Percentiles rank a stretch among this genome's conserved stretches.
Conservation (phyloP, 2,113 vertebrate genomes). For the Rhodinocichla rosea region DNA sequence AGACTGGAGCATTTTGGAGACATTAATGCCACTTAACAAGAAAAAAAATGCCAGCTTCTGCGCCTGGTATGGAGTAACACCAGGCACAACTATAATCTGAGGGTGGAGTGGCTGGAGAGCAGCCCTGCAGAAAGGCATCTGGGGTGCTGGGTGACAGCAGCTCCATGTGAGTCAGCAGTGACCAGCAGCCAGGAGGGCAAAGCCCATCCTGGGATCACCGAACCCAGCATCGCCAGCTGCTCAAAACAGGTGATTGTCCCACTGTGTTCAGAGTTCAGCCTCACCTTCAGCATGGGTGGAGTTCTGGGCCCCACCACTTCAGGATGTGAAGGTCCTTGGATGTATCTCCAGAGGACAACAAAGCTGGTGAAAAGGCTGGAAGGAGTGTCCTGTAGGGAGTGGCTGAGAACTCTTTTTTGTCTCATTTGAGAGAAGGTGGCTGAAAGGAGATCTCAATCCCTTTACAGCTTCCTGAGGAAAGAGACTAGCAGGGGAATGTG, state of each 20-base stretch:
- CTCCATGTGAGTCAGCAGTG: not conserved
- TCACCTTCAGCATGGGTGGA: too few relatives aligned
- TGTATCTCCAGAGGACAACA: not conserved
- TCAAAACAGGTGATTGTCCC: rapidly evolving
- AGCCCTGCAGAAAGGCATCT: not conserved
- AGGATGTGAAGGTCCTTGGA: not conserved
- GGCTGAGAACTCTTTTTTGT: not conserved
- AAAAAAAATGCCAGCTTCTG: not conserved
- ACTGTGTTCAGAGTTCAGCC: rapidly evolving
- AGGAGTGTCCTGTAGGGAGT: not conserved
- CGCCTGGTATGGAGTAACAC: rapidly evolving
- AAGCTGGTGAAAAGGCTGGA: not conserved
- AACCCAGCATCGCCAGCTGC: rapidly evolving
- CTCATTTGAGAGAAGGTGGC: not conserved
- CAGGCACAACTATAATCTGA: not conserved
- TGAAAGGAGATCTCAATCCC: not conserved
- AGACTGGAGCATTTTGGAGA: not conserved
- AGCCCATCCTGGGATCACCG: not conserved
- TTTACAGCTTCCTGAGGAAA: not conserved
- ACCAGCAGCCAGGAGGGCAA: not conserved
- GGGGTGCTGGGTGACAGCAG: not conserved
- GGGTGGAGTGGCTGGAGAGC: not conserved
- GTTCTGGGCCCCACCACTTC: not conserved
- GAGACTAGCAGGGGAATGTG: rapidly evolving
- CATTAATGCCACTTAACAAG: not conserved